Base-by-base conservation (phyloP, 23 tunicate species). In the Diplosoma virens region DNA sequence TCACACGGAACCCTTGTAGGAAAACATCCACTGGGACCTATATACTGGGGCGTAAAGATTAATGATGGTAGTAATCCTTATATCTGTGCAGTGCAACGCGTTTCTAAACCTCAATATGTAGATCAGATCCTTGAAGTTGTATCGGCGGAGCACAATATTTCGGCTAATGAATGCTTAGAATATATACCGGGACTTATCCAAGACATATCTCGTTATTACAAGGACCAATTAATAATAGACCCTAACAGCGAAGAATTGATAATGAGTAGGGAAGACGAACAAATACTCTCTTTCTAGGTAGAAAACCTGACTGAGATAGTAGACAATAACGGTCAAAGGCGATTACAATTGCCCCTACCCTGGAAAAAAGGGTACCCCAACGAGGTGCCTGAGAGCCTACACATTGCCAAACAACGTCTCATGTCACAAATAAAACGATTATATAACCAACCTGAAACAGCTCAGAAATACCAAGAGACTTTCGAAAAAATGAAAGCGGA, bases 351-450 rank as follows among this genome's bases (percentile, higher is more conserved):
- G 3, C 14, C 69, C 11, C n/a, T 63, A 30, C 69, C 69, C 18
- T 63, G 69, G 69, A 63, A 63, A 28, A 35, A 63, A 25, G 69
- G 69, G n/a, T 63, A 63, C 21, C 69, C 69, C n/a, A 30, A 11
- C 9, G n/a, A 28, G 3, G 69, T 63, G 6, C 33, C 34, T 5
- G 34, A 63, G 29, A 24, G 69, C 21, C n/a, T 29, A 6, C 24
- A 63, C 69, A 23, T 63, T 3, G 69, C 69, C 34, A 63, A 63
- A 28, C 33, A 30, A 26, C 5, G 69, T 25, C 6, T 30, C 6
- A 25, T 9, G 4, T 3, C 7, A 26, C 69, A 63, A 63, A n/a
- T 28, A 5, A 56, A 63, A 29, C 27, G 69, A 6, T 6, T 63
- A 9, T 63, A 9, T 4, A 5, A 28, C 6, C 34, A 25, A 5